A percentile compares a stretch with the other conserved stretches of the same genome.
Conservation (phyloP, 1,140 invertebrate genomes). For the Antheraea pernyi region DNA sequence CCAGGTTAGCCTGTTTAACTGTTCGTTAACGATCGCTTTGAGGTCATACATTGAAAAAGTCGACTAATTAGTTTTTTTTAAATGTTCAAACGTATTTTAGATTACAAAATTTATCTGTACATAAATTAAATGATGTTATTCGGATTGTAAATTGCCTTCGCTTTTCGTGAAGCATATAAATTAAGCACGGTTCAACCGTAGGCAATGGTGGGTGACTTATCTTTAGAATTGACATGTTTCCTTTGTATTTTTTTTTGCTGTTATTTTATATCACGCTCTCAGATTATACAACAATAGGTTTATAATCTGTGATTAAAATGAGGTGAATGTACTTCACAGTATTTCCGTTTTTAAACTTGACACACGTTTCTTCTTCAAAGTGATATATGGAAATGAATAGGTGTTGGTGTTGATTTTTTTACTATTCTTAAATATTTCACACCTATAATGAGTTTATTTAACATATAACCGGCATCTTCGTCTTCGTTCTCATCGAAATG, state of each 20-base stretch:
- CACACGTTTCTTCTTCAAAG: too few species aligned
- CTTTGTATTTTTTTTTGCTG: neutral
- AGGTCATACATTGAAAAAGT: conserved; percentile 10
- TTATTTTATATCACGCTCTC: neutral
- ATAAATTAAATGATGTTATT: neutral
- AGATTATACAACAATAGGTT: too few species aligned
- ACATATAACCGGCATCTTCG: too few species aligned
- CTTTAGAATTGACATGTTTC: neutral
- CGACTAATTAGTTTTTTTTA: neutral
- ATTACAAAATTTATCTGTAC: conserved; percentile 8
- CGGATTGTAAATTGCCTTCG: conserved; percentile 11
- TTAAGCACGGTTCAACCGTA: conserved; percentile 4
- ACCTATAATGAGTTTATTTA: too few species aligned
- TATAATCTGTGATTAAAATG: too few species aligned
- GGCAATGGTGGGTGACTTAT: neutral
- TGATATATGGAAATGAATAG: too few species aligned
- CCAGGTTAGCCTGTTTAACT: neutral
- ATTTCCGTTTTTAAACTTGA: too few species aligned
- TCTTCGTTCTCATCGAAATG: too few species aligned
- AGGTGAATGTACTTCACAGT: too few species aligned
- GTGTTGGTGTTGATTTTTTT: too few species aligned
- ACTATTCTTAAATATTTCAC: too few species aligned
- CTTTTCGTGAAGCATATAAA: conserved; percentile 5
- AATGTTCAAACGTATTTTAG: neutral
- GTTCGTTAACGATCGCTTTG: conserved; percentile 8